phyloP scores from a whole-genome alignment of 2,797 vertebrate species.

The Falco rusticolus region DNA sequence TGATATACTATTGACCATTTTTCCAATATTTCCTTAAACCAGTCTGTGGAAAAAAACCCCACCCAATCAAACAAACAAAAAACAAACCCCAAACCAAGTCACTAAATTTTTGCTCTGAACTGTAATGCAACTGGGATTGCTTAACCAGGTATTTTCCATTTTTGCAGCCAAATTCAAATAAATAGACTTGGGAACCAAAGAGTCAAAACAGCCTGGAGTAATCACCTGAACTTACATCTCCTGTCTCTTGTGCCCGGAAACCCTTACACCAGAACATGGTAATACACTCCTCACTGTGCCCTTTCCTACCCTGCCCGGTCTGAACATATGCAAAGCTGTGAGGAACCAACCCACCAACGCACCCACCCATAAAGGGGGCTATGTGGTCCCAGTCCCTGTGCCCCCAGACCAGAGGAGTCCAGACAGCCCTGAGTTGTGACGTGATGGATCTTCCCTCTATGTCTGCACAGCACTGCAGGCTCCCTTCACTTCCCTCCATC shows the following conservation, averaged over 20 bases:
- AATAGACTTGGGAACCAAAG: background rate
- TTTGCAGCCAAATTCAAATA: background rate
- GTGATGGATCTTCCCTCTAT: rapidly evolving
- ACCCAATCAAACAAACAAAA: background rate
- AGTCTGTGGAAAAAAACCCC: background rate
- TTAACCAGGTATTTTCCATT: background rate
- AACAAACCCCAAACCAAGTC: background rate
- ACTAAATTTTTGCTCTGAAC: background rate
- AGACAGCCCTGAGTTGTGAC: background rate
- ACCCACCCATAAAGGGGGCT: background rate
- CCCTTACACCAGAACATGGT: background rate
- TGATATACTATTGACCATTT: background rate
- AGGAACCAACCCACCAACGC: background rate
- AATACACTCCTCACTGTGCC: background rate
- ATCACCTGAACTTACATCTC: background rate
- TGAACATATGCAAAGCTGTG: background rate
- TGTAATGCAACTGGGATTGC: background rate
- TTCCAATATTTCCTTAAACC: background rate
- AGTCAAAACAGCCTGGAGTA: background rate
- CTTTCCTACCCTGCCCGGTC: background rate
- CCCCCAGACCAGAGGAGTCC: background rate
- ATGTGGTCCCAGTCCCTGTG: background rate
- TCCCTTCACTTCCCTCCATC: background rate
- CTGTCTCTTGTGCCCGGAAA: background rate
- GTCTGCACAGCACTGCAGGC: background rate